A percentile compares a stretch with the other conserved stretches of the same genome.
These are phyloP conservation scores for Dicrostonyx torquatus DNA, from an alignment of 2,797 vertebrate genomes.

Conservation along the genomic window DNA sequence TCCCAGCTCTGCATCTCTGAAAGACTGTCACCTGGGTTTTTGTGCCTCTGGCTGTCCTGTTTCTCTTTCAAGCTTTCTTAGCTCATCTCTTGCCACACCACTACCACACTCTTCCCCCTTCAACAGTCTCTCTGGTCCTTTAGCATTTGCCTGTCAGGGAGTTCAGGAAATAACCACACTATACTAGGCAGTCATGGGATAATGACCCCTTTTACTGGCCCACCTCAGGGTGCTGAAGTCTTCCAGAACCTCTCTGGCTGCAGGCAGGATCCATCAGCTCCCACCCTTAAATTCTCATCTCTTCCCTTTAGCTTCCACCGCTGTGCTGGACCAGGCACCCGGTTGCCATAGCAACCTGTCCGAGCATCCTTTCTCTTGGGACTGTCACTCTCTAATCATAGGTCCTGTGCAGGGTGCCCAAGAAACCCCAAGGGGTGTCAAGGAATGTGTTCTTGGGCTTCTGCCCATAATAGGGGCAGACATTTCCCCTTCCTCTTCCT, in stretches of 20 bases:
- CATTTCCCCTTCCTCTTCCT: neutral
- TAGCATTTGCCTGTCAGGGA: constrained; percentile 16
- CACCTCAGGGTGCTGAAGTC: neutral
- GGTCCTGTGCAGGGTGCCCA: constrained; percentile 39
- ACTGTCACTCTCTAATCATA: constrained; percentile 52
- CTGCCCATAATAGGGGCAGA: neutral
- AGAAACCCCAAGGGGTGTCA: neutral
- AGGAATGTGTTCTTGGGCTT: neutral
- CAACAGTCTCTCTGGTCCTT: neutral
- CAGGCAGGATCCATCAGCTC: neutral
- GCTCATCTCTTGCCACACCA: neutral
- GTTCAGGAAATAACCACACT: constrained; percentile 37
- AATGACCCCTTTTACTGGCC: neutral
- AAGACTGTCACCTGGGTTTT: neutral
- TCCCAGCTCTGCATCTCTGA: neutral
- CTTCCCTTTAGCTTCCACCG: constrained; percentile 6
- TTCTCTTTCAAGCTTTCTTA: neutral
- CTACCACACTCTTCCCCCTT: neutral
- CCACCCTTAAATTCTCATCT: constrained; percentile 7
- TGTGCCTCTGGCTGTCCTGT: neutral
- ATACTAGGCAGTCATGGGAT: neutral
- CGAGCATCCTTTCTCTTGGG: constrained; percentile 69
- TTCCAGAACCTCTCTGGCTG: neutral
- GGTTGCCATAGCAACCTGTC: constrained; percentile 78
- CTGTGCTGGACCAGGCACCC: constrained; percentile 67